A percentile compares a stretch with the other conserved stretches of the same genome.
Evolutionary conservation across 2,888 invertebrate species (phyloP).

Genomic region (Leucophora obtusa): DNA sequence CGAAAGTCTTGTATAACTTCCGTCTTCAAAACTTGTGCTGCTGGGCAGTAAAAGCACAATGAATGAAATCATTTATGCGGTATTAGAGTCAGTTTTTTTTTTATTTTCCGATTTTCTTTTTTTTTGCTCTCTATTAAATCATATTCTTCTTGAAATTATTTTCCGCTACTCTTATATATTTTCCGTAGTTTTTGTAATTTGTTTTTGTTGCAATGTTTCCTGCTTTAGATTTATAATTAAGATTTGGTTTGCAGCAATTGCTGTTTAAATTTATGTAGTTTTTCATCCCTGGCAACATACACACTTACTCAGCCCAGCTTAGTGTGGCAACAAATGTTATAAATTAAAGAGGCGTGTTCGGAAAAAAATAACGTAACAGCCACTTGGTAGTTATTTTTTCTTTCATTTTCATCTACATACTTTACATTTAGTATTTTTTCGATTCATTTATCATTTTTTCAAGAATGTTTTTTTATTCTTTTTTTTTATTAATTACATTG

Average conservation of each 20-base stretch:
- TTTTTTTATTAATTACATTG: conserved; percentile 65
- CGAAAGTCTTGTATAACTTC: conserved; percentile 76
- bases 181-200: conserved; percentile 38
- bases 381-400: conserved; percentile 42
- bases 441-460: conserved; percentile 56
- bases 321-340: conserved; percentile 57
- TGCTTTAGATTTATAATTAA: conserved; percentile 76
- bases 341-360: conserved; percentile 52
- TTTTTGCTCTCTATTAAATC: conserved; percentile 72
- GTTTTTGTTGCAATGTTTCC: conserved; percentile 72
- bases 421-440: conserved; percentile 49
- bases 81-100: conserved; percentile 43
- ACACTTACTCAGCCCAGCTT: conserved; percentile 36
- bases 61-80: conserved; percentile 65
- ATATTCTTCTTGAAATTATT: conserved; percentile 68
- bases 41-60: conserved; percentile 62
- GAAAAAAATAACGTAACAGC: conserved; percentile 29
- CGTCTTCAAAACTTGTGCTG: conserved; percentile 72
- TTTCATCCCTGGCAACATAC: conserved; percentile 36
- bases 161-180: conserved; percentile 62
- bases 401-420: conserved; percentile 23
- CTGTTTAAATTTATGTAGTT: conserved; percentile 72
- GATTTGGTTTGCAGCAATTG: conserved; percentile 76
- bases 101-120: conserved; percentile 48
- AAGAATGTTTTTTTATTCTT: conserved; percentile 14